These are phyloP conservation scores for Nomada goodeniana DNA, from an alignment of 2,888 invertebrate species.

Conservation along the genomic window DNA sequence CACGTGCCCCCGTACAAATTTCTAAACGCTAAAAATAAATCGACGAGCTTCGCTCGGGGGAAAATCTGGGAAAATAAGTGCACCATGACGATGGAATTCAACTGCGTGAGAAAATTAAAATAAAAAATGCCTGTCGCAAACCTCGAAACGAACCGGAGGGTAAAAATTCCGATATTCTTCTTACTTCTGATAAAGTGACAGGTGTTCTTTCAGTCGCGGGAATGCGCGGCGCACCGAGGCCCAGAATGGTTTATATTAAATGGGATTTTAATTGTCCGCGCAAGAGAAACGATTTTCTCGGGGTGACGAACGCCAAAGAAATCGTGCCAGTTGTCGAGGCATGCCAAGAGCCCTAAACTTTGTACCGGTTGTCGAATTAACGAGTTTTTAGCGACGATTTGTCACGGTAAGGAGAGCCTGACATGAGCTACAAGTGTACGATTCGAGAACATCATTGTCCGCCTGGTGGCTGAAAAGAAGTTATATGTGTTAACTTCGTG, in stretches of 20 bases:
- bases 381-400: constrained; percentile 40
- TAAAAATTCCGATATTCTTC: too few relatives aligned
- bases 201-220: too few relatives aligned
- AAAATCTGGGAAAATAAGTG: constrained; percentile 30
- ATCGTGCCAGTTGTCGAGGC: constrained; percentile 59
- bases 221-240: not conserved
- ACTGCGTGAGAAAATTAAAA: not conserved
- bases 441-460: too few relatives aligned
- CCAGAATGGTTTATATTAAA: not conserved
- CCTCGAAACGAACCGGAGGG: not conserved
- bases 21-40: constrained; percentile 34
- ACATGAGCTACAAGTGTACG: too few relatives aligned
- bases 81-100: not conserved
- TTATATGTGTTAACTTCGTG: too few relatives aligned
- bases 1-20: not conserved
- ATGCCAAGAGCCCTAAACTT: constrained; percentile 58
- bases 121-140: not conserved
- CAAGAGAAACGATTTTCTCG: constrained; percentile 24
- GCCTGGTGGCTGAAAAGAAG: too few relatives aligned
- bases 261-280: constrained; percentile 32
- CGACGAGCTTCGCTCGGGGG: constrained; percentile 5
- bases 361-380: constrained; percentile 52
- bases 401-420: constrained; percentile 16
- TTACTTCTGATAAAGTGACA: not conserved
- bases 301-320: constrained; percentile 46